These are phyloP conservation scores for Orthonevra nobilis DNA, from an alignment of 2,888 invertebrate genomes.

Conservation along the genomic window DNA sequence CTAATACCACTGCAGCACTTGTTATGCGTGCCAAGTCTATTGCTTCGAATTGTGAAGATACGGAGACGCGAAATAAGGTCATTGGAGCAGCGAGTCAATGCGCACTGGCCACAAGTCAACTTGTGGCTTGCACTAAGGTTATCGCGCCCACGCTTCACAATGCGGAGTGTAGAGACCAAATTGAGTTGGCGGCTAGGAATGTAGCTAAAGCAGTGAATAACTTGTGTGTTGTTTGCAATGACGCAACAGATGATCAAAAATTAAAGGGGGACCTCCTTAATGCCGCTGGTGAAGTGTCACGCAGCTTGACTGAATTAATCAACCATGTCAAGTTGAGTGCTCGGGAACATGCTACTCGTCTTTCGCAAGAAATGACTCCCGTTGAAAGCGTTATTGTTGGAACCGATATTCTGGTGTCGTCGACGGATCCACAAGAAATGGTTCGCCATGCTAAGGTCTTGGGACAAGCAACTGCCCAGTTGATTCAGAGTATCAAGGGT, in stretches of 20 bases:
- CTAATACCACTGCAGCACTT: conserved; percentile 97
- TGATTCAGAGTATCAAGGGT: conserved; percentile 96
- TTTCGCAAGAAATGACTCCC: conserved; percentile 87
- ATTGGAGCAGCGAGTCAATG: conserved; percentile 98
- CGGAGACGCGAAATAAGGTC: conserved; percentile 82
- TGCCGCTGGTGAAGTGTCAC: conserved; percentile 93
- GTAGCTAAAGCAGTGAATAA: conserved; percentile 95
- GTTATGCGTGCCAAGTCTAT: conserved; percentile 98
- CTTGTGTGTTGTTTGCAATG: conserved; percentile 90
- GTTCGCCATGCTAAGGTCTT: conserved; percentile 94
- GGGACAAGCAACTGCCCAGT: conserved; percentile 95
- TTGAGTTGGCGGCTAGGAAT: conserved; percentile 94
- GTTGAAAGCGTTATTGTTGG: conserved; percentile 95
- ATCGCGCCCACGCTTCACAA: conserved; percentile 92
- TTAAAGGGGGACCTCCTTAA: conserved; percentile 87
- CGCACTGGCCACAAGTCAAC: conserved; percentile 97
- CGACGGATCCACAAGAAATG: conserved; percentile 96
- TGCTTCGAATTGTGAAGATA: conserved; percentile 91
- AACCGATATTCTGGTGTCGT: conserved; percentile 92
- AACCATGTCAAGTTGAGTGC: conserved; percentile 91
- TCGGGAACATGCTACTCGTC: conserved; percentile 84
- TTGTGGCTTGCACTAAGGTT: conserved; percentile 98
- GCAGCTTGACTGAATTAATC: conserved; percentile 92
- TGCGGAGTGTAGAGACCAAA: conserved; percentile 92
- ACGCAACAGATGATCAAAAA: conserved; percentile 85